Base-by-base conservation (phyloP, 2,113 vertebrate species). In the Ginglymostoma cirratum region DNA sequence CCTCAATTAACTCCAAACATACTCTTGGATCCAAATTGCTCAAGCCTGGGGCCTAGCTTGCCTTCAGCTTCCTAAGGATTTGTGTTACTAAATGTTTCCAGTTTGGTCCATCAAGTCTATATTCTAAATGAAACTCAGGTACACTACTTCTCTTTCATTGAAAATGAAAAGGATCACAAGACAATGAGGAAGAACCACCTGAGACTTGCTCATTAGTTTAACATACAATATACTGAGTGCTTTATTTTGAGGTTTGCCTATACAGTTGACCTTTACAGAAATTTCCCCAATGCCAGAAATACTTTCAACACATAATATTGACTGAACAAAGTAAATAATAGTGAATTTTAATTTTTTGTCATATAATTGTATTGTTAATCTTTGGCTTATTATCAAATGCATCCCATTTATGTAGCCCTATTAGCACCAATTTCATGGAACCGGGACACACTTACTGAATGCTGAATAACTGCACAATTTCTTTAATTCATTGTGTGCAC, bases 21-120 rank as follows among this genome's bases (percentile, higher is more conserved):
- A 55, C 48, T 14, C 45, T 89, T 89, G 86, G 86, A 89, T 89
- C 48, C 48, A 89, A 89, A 89, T 89, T 27, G 86, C 55, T 89
- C 6, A 24, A 52, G 14, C 24, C 45, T 15, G 48, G 24, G 48
- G 86, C 52, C 86, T 89, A 14, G 86, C 10, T 61, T 34, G 27
- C 48, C 52, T 89, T n/a, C 30, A 48, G 48, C 21, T 52, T 52
- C 27, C 86, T 89, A 89, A 61, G 48, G 2, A 34, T 89, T 27
- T 61, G 48, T 15, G 23, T 61, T 61, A 89, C 52, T 61, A 89
- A 61, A 61, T 10, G 55, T 61, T 61, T 89, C 55, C 48, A 30
- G 48, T 55, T 48, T 34, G 30, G 24, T 61, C 86, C 55, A 27
- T 89, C 45, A 7, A 86, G 42, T 45, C 19, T 45, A 23, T 45